These are phyloP conservation scores for Takifugu flavidus DNA, from an alignment of 2,113 vertebrate genomes.

Conservation along the genomic window DNA sequence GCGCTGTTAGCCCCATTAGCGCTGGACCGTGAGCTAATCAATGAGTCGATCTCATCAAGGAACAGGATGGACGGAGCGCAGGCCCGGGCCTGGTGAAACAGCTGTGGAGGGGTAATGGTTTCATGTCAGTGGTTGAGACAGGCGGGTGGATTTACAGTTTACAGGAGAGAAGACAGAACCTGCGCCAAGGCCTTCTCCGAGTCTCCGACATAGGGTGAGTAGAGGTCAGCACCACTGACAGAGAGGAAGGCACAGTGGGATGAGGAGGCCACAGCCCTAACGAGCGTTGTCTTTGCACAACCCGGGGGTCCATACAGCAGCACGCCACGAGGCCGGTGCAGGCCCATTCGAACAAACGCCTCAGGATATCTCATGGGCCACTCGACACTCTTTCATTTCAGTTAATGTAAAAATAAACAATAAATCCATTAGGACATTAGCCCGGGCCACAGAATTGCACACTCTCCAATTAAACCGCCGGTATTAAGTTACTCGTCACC, in stretches of 20 bases:
- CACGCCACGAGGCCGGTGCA: slow-evolving; percentile 82
- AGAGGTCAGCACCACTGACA: slow-evolving; percentile 88
- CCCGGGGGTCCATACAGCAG: slow-evolving; percentile 91
- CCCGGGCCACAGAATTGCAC: not conserved
- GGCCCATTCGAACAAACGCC: slow-evolving; percentile 85
- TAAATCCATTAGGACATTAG: too few species aligned
- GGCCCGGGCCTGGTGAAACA: slow-evolving; percentile 89
- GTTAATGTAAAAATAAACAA: too few species aligned
- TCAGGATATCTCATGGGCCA: slow-evolving; percentile 91
- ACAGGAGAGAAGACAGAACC: slow-evolving; percentile 63
- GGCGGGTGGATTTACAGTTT: not conserved
- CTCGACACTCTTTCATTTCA: slow-evolving; percentile 80
- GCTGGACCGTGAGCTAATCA: slow-evolving; percentile 83
- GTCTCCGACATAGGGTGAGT: slow-evolving; percentile 90
- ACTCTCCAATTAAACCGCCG: not conserved
- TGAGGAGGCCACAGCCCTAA: slow-evolving; percentile 82
- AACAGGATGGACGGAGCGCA: slow-evolving; percentile 90
- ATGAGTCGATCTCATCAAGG: slow-evolving; percentile 93
- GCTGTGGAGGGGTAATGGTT: slow-evolving; percentile 63
- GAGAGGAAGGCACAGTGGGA: slow-evolving; percentile 86
- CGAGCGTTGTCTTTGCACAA: slow-evolving; percentile 91
- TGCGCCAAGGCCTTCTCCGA: slow-evolving; percentile 90
- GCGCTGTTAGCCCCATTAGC: slow-evolving; percentile 66
- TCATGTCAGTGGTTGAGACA: not conserved
- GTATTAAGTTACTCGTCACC: slow-evolving; percentile 63